phyloP scores from a whole-genome alignment of 2,888 invertebrate genomes.

The Apoda limacodes region DNA sequence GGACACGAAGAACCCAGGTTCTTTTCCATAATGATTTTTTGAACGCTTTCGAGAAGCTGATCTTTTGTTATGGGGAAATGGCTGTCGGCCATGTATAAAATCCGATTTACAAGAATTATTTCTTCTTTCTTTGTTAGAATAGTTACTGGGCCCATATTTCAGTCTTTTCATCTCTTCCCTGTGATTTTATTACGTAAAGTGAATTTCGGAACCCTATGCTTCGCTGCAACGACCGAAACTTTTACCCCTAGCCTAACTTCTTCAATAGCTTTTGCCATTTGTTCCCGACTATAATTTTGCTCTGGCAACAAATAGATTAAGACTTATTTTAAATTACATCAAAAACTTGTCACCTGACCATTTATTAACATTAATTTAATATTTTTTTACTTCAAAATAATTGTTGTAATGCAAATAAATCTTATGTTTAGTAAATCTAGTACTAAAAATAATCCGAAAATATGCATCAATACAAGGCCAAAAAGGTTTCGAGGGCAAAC shows the following conservation, averaged over 20 bases:
- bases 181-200: slow-evolving; percentile 16
- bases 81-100: slow-evolving; percentile 20
- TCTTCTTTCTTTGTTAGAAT: slow-evolving; percentile 20
- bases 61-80: slow-evolving; percentile 29
- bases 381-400: no score
- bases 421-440: no score
- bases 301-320: no score
- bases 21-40: slow-evolving; percentile 14
- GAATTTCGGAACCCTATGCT: slow-evolving; percentile 15
- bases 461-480: no score
- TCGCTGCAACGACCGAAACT: slow-evolving; percentile 10
- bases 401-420: no score
- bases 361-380: no score
- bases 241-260: slow-evolving; percentile 12
- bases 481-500: no score
- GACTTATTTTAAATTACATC: no score
- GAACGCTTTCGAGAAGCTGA: slow-evolving; percentile 25
- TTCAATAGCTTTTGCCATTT: slow-evolving; percentile 17
- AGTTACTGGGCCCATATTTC: slow-evolving; percentile 16
- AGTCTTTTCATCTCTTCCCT: slow-evolving; percentile 14
- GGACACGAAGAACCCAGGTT: slow-evolving; percentile 3
- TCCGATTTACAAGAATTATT: slow-evolving; percentile 21
- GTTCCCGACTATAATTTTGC: no score
- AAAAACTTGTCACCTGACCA: no score
- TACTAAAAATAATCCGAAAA: no score